Conservation (phyloP, 2,888 invertebrate species). For the Autographa pulchrina region DNA sequence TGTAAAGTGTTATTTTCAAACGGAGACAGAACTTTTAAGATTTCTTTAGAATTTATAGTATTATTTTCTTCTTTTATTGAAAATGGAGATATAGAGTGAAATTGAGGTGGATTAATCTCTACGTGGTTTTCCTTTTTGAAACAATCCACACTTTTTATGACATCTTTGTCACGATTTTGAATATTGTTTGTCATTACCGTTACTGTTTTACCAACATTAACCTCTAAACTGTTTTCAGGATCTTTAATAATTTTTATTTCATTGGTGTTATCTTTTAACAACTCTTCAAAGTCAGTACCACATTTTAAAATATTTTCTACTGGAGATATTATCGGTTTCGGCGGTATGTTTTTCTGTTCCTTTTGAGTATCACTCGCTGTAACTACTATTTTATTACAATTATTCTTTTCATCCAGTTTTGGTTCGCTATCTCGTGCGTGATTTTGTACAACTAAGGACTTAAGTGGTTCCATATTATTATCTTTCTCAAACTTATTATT, state of each 20-base stretch:
- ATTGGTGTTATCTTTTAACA: constrained; percentile 86
- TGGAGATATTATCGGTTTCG: constrained; percentile 48
- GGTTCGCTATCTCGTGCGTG: constrained; percentile 52
- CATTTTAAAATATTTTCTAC: constrained; percentile 74
- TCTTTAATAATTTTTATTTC: constrained; percentile 85
- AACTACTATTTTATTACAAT: constrained; percentile 23
- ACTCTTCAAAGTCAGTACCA: constrained; percentile 87
- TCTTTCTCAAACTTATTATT: constrained; percentile 73
- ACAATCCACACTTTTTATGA: constrained; percentile 43
- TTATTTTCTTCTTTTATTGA: constrained; percentile 44
- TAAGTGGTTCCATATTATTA: constrained; percentile 54
- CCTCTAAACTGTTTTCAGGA: constrained; percentile 81
- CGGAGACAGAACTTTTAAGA: constrained; percentile 19
- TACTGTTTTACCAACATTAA: constrained; percentile 80
- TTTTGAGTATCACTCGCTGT: constrained; percentile 54
- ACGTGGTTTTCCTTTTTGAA: constrained; percentile 44
- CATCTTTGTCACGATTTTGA: constrained; percentile 62
- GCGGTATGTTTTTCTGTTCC: constrained; percentile 61
- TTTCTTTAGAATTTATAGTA: constrained; percentile 30
- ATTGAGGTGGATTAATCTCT: constrained; percentile 16
- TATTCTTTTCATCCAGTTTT: constrained; percentile 45
- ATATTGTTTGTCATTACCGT: constrained; percentile 67
- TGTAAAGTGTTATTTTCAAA: constrained; percentile 34
- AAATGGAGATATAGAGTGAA: constrained; percentile 24
- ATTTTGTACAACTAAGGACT: constrained; percentile 57